Evolutionary conservation across 2,888 invertebrate genomes (phyloP).

Genomic region (Sarcophaga variegata): DNA sequence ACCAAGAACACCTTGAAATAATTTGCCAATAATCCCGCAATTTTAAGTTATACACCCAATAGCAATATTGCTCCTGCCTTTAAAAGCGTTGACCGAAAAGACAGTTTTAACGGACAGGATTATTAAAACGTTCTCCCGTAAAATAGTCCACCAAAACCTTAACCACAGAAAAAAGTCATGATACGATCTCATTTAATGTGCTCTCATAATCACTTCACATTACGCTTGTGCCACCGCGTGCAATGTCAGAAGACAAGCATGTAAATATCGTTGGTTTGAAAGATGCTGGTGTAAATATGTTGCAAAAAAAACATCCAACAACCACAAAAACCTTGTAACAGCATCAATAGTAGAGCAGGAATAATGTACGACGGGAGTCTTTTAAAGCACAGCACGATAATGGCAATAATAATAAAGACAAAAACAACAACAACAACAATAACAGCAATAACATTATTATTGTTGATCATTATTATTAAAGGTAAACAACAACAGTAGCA

Average conservation of each 20-base stretch:
- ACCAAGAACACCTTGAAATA: no score
- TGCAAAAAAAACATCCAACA: not conserved
- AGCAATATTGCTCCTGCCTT: no score
- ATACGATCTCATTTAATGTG: no score
- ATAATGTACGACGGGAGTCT: conserved; percentile 23
- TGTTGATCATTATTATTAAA: not conserved
- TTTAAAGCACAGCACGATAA: conserved; percentile 41
- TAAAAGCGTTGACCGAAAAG: no score
- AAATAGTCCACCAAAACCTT: no score
- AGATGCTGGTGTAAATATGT: conserved; percentile 23
- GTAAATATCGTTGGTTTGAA: not conserved
- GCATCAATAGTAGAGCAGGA: not conserved
- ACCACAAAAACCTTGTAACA: not conserved
- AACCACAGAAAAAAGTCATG: no score
- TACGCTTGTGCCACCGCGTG: not conserved
- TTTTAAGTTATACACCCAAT: no score
- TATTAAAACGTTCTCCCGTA: no score
- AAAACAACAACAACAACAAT: conserved; percentile 7
- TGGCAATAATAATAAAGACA: conserved; percentile 34
- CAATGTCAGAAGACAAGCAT: not conserved
- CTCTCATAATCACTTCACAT: not conserved
- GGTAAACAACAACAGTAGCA: not conserved
- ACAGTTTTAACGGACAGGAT: no score
- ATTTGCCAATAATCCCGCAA: no score
- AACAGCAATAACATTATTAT: not conserved